phyloP scores from a whole-genome alignment of 2,113 vertebrate genomes.

The Lagenorhynchus albirostris region DNA sequence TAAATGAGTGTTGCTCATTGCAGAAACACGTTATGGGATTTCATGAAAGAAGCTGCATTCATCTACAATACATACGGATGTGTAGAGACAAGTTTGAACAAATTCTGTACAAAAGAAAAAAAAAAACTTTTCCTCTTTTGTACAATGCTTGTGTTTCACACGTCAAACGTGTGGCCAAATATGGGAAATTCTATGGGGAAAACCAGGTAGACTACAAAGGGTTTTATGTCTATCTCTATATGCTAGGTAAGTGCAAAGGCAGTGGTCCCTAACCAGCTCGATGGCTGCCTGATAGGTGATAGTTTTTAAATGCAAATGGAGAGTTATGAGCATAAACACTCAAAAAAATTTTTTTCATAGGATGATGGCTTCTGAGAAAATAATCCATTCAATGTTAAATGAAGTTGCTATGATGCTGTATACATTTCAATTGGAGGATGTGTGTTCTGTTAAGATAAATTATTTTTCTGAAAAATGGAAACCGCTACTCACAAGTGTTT shows the following conservation, averaged over 20 bases:
- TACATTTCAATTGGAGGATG: not conserved
- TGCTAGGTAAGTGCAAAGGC: not conserved
- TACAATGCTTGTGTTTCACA: slow-evolving; percentile 34
- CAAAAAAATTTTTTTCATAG: not conserved
- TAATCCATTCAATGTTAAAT: not conserved
- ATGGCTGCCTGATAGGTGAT: not conserved
- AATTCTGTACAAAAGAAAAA: slow-evolving; percentile 59
- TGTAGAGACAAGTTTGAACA: slow-evolving; percentile 73
- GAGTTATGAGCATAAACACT: not conserved
- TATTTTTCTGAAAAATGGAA: not conserved
- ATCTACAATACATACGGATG: slow-evolving; percentile 72
- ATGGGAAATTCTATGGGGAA: not conserved
- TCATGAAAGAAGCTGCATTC: slow-evolving; percentile 75
- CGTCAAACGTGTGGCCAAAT: slow-evolving; percentile 18
- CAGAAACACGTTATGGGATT: slow-evolving; percentile 81
- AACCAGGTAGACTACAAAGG: not conserved
- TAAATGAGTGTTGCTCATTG: slow-evolving; percentile 80
- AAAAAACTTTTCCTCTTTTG: slow-evolving; percentile 5
- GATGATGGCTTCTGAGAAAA: not conserved
- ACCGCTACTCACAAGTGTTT: not conserved
- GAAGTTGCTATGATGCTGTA: not conserved
- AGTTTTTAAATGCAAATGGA: slow-evolving; percentile 19
- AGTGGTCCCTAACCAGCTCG: not conserved
- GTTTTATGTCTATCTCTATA: not conserved
- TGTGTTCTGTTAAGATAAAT: not conserved